These are phyloP conservation scores for Euplexia lucipara DNA, from an alignment of 2,888 invertebrate species.

Conservation along the genomic window DNA sequence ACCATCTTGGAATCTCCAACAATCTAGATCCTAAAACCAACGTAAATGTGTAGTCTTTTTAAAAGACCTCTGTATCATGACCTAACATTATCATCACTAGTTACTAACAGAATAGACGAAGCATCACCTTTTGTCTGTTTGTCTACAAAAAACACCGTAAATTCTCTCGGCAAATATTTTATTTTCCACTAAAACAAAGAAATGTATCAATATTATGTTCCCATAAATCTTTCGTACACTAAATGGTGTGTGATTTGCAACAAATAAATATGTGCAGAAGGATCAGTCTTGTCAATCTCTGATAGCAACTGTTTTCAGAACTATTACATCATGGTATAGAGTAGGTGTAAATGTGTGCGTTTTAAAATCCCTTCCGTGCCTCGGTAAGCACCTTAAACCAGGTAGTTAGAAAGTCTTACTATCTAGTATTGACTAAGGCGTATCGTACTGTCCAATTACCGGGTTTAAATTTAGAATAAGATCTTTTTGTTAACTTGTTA, in stretches of 20 bases:
- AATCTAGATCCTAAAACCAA: no score
- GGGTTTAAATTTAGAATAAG: no score
- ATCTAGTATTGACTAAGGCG: no score
- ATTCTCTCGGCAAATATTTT: constrained; percentile 8
- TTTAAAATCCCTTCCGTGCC: no score
- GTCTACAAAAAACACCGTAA: constrained; percentile 9
- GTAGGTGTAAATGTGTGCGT: no score
- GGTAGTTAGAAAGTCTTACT: no score
- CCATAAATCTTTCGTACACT: constrained; percentile 21
- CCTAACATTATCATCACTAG: background rate
- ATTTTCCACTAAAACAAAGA: constrained; percentile 41
- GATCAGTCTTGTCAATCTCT: background rate
- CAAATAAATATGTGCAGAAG: constrained; percentile 9
- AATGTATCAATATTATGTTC: constrained; percentile 24
- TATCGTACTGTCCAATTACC: no score
- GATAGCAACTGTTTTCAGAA: no score
- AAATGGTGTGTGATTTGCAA: constrained; percentile 3
- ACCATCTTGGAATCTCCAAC: no score
- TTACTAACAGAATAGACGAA: background rate
- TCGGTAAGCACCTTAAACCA: no score
- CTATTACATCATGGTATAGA: no score
- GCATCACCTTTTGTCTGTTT: constrained; percentile 6
- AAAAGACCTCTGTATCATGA: constrained; percentile 4
- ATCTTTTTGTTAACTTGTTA: no score
- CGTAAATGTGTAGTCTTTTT: background rate